Conservation (phyloP, 1,140 invertebrate genomes). For the Temnothorax nylanderi region DNA sequence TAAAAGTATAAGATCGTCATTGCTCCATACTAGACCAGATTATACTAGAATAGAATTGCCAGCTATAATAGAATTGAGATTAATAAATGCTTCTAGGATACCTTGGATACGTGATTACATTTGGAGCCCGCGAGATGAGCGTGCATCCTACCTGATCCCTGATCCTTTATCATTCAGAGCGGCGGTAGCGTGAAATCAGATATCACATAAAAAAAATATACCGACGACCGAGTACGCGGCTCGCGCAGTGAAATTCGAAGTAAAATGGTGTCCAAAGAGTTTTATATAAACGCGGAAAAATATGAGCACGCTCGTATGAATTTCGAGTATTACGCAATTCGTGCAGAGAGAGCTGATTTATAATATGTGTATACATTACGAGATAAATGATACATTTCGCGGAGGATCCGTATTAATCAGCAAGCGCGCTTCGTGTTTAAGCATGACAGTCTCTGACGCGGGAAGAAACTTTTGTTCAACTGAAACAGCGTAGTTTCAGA, state of each 20-base stretch:
- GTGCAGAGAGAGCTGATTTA: constrained; percentile 15
- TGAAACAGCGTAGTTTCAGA: neutral
- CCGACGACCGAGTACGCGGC: neutral
- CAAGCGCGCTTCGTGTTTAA: neutral
- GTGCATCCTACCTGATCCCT: neutral
- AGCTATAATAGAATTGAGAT: neutral
- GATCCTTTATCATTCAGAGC: constrained; percentile 8
- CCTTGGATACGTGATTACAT: neutral
- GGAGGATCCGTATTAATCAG: constrained; percentile 19
- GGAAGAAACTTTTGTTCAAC: constrained; percentile 8
- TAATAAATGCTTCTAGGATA: constrained; percentile 13
- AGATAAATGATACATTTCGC: neutral
- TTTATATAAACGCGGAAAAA: constrained; percentile 39
- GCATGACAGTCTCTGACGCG: neutral
- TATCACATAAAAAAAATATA: constrained; percentile 29
- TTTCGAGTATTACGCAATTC: constrained; percentile 3
- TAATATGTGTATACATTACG: neutral
- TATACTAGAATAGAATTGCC: neutral
- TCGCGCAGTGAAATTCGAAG: constrained; percentile 24
- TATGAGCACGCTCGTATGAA: neutral
- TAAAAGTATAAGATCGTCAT: neutral
- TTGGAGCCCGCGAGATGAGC: neutral
- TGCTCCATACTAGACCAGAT: neutral
- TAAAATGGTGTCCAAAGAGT: constrained; percentile 21
- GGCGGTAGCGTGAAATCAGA: constrained; percentile 20